Conservation (phyloP, 2,888 invertebrate species). For the Tinea pellionella region DNA sequence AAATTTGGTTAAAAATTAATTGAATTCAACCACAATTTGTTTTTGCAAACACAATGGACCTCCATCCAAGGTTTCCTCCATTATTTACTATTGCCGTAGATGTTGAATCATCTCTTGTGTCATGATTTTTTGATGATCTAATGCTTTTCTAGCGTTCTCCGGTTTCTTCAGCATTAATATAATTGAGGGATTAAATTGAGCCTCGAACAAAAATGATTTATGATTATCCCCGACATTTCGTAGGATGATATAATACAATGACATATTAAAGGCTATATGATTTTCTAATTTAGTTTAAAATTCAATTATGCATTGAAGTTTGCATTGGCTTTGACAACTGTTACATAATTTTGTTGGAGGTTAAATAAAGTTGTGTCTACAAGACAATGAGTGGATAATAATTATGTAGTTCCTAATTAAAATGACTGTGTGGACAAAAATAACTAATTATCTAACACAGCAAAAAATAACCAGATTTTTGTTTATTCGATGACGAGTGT, state of each 20-base stretch:
- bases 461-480: background rate
- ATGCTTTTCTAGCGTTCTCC: constrained; percentile 37
- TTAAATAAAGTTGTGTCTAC: background rate
- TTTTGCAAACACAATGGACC: constrained; percentile 17
- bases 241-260: background rate
- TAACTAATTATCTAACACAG: background rate
- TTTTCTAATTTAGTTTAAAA: background rate
- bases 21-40: constrained; percentile 10
- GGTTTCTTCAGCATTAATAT: constrained; percentile 6
- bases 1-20: constrained; percentile 5
- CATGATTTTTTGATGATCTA: constrained; percentile 50
- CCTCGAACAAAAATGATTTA: background rate
- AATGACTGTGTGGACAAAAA: background rate
- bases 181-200: background rate
- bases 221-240: background rate
- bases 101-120: constrained; percentile 48
- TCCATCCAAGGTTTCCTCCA: constrained; percentile 19
- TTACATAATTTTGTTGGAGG: background rate
- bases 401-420: background rate
- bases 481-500: background rate
- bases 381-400: background rate
- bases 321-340: too few relatives aligned
- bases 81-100: constrained; percentile 22
- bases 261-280: background rate
- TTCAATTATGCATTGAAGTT: background rate